phyloP scores from a whole-genome alignment of 2,797 vertebrate genomes.

The Heteromormyrus szaboi region DNA sequence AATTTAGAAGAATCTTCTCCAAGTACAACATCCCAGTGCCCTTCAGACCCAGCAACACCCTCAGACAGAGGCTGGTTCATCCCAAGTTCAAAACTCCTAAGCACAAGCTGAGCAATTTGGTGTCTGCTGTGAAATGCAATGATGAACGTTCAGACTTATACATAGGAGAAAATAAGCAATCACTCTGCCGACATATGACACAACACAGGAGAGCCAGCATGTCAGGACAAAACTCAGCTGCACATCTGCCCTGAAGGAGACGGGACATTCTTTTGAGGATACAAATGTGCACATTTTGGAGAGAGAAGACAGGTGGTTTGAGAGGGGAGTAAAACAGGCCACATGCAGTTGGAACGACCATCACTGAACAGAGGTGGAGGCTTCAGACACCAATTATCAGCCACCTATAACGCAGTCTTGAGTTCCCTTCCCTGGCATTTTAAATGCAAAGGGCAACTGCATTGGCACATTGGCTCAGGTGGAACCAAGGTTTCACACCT shows the following conservation, averaged over 20 bases:
- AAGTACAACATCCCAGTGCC: not conserved
- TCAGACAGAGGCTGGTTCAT: not conserved
- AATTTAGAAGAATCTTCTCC: not conserved
- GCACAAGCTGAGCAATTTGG: not conserved
- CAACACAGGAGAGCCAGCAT: not conserved
- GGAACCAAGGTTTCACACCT: not conserved
- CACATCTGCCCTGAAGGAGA: not conserved
- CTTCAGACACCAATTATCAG: not conserved
- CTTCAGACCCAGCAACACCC: not conserved
- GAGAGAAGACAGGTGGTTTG: not conserved
- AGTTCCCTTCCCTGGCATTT: not conserved
- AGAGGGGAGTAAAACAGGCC: not conserved
- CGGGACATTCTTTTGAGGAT: not conserved
- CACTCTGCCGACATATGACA: not conserved
- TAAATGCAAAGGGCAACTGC: not conserved
- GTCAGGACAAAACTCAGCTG: not conserved
- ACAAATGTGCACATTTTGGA: not conserved
- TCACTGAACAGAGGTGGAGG: not conserved
- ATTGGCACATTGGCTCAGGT: not conserved
- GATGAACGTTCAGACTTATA: not conserved
- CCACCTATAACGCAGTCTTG: not conserved
- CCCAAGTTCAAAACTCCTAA: not conserved
- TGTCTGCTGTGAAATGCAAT: not conserved
- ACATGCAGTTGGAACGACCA: not conserved
- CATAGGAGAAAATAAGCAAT: not conserved